Base-by-base conservation (phyloP, 2,113 vertebrate genomes). In the Lethenteron reissneri region DNA sequence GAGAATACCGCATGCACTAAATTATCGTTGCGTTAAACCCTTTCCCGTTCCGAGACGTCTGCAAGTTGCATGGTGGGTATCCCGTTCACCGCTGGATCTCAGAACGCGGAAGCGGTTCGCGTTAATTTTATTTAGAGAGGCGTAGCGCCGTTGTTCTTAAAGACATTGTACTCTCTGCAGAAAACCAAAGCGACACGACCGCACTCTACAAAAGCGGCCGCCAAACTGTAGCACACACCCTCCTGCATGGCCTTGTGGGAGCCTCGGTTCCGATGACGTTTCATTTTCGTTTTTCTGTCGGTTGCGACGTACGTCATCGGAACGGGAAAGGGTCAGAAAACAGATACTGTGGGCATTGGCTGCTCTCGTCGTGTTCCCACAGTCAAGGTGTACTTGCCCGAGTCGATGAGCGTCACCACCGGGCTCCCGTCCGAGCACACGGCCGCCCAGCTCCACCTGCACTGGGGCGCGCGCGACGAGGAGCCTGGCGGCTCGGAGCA, bases 371-470 rank as follows among this genome's bases (percentile, higher is more conserved):
- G n/a, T 73, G 8, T 75, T 70, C 57, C 79, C 70, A 11, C 83
- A 95, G 92, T 92, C 74, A 85, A 84, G 78, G 75, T 97, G 78
- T 83, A 79, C 8, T 79, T 97, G 76, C 82, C 80, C 1, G 76
- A 82, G 0, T 76, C 75, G 15, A 89, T 97, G 92, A 59, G 78
- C 74, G 76, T 97, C 73, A 80, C 80, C 71, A 82, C 83, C 74
- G 41, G 41, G 41, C 83, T 91, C n/a, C 83, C 77, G 0, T 79
- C 85, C 69, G 82, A 75, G 10, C 95, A 88, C 80, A 80, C 83
- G 0, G 94, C 89, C 1, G 81, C 83, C 8, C 86, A 94, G 9
- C 86, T 97, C 12, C 94, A 97, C 75, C 80, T 97, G 10, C 94
- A 97, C 80, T 97, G 94, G 94, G 92, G 92, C 14, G 85, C 85